Percentiles rank a stretch among this genome's conserved stretches.
phyloP scores from a whole-genome alignment of 2,888 invertebrate genomes.

The Acanthosepion pharaonis region DNA sequence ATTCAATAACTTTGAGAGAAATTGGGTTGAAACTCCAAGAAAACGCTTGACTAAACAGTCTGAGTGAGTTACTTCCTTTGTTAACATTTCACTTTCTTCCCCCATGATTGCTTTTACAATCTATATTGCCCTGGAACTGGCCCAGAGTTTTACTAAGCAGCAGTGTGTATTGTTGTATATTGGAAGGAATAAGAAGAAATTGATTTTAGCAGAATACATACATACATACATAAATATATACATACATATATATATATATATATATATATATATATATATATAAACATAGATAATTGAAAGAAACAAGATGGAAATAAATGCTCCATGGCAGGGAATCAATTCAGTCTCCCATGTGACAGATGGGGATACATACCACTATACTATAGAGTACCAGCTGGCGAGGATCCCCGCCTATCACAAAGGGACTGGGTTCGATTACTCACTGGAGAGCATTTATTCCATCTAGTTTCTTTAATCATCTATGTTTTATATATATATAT shows the following conservation, averaged over 20 bases:
- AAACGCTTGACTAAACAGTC: background rate
- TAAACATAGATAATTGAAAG: too few species aligned
- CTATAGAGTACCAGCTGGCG: too few species aligned
- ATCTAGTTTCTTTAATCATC: too few species aligned
- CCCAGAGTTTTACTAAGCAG: background rate
- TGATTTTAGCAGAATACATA: background rate
- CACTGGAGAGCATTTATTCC: too few species aligned
- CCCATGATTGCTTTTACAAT: background rate
- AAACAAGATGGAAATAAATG: too few species aligned
- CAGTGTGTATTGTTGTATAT: background rate
- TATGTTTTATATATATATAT: too few species aligned
- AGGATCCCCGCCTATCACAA: too few species aligned
- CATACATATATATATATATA: background rate
- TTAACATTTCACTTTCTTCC: background rate
- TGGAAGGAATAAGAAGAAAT: background rate
- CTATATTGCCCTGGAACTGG: background rate
- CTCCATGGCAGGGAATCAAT: too few species aligned
- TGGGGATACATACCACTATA: too few species aligned
- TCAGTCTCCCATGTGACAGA: too few species aligned
- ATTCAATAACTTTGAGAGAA: background rate
- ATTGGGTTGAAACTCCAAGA: background rate
- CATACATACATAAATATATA: background rate
- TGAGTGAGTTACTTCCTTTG: conserved; percentile 21
- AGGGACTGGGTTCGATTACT: too few species aligned
- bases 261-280: too few species aligned